Conservation (phyloP, 1,140 invertebrate species). For the Lepidurus packardi region DNA sequence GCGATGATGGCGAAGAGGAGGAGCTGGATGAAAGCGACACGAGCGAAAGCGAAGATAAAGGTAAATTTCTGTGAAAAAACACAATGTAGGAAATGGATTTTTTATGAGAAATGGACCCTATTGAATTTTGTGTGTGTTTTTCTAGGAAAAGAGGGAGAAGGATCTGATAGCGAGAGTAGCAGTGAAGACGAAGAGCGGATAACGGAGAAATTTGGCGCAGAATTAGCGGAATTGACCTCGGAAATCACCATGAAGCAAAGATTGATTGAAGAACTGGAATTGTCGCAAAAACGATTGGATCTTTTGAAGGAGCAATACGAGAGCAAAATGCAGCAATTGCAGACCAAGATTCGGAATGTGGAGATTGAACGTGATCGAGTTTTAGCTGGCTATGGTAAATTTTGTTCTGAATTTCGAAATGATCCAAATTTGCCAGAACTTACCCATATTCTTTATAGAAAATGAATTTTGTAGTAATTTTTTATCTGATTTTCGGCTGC, state of each 20-base stretch:
- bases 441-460: too few relatives aligned
- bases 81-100: too few relatives aligned
- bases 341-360: constrained; percentile 78
- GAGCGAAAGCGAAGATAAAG: neutral
- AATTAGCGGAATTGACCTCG: constrained; percentile 71
- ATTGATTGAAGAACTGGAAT: constrained; percentile 87
- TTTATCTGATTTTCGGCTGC: neutral
- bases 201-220: constrained; percentile 38
- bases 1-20: neutral
- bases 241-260: constrained; percentile 89
- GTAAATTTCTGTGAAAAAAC: neutral
- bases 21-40: neutral
- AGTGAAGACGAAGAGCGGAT: constrained; percentile 42
- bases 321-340: constrained; percentile 82
- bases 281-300: constrained; percentile 73
- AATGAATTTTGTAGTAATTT: too few relatives aligned
- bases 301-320: constrained; percentile 87
- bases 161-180: neutral
- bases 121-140: neutral
- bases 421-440: too few relatives aligned
- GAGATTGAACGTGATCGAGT: constrained; percentile 91
- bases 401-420: neutral
- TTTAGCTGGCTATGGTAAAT: constrained; percentile 48
- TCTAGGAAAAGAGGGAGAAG: neutral
- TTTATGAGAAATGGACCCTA: neutral